A percentile compares a stretch with the other conserved stretches of the same genome.
Evolutionary conservation across 2,113 vertebrate species (phyloP).

Genomic region (Halcyon malimbica): DNA sequence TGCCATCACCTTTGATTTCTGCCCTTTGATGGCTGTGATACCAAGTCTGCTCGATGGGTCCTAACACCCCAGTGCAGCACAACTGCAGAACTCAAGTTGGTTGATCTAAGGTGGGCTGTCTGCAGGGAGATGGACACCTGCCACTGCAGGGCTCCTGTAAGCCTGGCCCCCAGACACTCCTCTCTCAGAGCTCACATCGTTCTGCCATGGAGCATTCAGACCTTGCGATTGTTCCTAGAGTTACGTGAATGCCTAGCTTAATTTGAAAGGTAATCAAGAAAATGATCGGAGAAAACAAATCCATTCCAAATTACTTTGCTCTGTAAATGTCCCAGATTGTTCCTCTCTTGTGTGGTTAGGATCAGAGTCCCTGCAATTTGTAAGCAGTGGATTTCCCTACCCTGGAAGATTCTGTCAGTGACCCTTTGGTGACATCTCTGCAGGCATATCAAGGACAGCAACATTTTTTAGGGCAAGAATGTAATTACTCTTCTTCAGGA

Average conservation of each 20-base stretch:
- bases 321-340: not conserved
- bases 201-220: not conserved
- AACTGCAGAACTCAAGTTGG: not conserved
- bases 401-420: not conserved
- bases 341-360: not conserved
- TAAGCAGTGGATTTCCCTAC: not conserved
- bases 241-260: not conserved
- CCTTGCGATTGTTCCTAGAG: not conserved
- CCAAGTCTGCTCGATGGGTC: not conserved
- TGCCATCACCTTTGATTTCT: not conserved
- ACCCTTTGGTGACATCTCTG: not conserved
- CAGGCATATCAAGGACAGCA: not conserved
- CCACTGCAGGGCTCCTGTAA: not conserved
- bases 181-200: not conserved
- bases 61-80: not conserved
- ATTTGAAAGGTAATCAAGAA: slow-evolving; percentile 27
- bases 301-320: not conserved
- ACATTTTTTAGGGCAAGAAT: not conserved
- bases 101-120: not conserved
- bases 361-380: not conserved
- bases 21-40: not conserved
- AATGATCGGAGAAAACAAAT: slow-evolving; percentile 10
- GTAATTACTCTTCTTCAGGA: not conserved
- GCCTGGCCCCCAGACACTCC: not conserved
- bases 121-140: not conserved